phyloP scores from a whole-genome alignment of 2,113 vertebrate species.

The Lagopus muta region DNA sequence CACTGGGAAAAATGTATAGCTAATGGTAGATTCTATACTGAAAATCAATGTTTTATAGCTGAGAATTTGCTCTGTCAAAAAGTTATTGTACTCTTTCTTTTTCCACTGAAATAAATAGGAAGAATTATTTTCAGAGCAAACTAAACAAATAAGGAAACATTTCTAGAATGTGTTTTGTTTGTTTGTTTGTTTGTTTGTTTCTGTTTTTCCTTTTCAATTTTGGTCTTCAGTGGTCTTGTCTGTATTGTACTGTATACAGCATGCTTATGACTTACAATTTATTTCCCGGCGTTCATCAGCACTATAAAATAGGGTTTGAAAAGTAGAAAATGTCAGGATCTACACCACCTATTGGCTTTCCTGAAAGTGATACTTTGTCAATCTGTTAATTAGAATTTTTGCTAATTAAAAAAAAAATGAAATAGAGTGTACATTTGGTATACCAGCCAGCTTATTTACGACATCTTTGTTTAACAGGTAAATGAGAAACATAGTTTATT shows the following conservation, averaged over 20 bases:
- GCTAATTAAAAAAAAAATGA: neutral
- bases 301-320: neutral
- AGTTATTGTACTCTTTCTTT: no score
- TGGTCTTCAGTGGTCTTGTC: neutral
- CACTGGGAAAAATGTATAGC: no score
- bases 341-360: neutral
- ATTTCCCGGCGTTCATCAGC: neutral
- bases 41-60: no score
- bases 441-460: neutral
- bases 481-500: neutral
- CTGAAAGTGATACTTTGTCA: neutral
- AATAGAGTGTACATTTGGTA: neutral
- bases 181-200: neutral
- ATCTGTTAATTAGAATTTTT: neutral
- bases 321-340: neutral
- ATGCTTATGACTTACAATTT: neutral
- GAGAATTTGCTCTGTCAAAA: no score
- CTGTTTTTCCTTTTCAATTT: neutral
- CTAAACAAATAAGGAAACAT: neutral
- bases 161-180: neutral
- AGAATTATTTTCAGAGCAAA: no score
- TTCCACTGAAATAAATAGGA: no score
- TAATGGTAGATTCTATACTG: no score
- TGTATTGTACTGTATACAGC: neutral
- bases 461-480: conserved; percentile 46